Evolutionary conservation across 2,113 vertebrate species (phyloP).

Genomic region (Hylia prasina): DNA sequence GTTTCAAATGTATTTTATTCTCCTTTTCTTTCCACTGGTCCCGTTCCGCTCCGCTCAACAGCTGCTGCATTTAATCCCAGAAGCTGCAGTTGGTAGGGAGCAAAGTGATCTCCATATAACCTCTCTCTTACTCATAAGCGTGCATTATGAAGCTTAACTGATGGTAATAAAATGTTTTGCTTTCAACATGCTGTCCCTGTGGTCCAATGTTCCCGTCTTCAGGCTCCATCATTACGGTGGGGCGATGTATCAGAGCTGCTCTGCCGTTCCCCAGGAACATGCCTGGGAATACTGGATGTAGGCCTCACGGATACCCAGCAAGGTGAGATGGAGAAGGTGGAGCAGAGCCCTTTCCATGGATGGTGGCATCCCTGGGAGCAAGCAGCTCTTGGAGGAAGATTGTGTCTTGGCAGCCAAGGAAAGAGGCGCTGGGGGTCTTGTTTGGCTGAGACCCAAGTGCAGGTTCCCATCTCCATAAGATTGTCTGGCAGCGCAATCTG

Average conservation of each 20-base stretch:
- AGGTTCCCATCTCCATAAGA: background rate
- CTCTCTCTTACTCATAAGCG: background rate
- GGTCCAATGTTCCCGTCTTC: conserved; percentile 48
- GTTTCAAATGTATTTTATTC: background rate
- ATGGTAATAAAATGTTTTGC: conserved; percentile 45
- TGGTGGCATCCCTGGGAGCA: background rate
- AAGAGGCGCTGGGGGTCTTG: background rate
- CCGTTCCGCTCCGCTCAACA: background rate
- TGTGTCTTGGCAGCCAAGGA: background rate
- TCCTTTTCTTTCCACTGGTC: background rate
- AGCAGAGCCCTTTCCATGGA: background rate
- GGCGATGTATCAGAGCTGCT: background rate
- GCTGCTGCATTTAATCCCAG: conserved; percentile 46
- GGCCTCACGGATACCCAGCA: background rate
- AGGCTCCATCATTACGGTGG: background rate
- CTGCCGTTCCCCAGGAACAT: background rate
- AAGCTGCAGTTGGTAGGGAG: conserved; percentile 28
- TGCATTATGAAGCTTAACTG: conserved; percentile 41
- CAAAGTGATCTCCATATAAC: conserved; percentile 41
- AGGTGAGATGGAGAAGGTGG: background rate
- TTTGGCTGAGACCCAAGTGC: background rate
- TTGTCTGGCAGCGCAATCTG: background rate
- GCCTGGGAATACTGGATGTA: background rate
- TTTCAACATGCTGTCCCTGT: conserved; percentile 23
- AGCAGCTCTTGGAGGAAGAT: background rate